Evolutionary conservation across 2,888 invertebrate species (phyloP).

Genomic region (Cephus runcator): DNA sequence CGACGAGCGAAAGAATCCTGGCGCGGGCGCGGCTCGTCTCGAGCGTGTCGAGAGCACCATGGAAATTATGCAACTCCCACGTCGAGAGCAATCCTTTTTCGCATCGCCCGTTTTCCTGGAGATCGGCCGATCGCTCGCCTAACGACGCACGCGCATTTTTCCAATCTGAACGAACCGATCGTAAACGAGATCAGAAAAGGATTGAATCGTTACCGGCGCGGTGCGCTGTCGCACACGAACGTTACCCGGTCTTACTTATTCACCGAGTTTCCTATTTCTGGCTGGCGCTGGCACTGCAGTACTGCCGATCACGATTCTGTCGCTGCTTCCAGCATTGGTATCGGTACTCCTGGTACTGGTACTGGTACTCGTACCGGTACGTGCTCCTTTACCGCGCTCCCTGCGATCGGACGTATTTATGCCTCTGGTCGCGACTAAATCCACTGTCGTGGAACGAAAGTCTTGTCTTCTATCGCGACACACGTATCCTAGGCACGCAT

Average conservation of each 20-base stretch:
- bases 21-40: constrained; percentile 1
- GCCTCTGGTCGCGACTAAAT: constrained; percentile 30
- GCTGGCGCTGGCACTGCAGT: background rate
- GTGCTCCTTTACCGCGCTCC: background rate
- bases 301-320: background rate
- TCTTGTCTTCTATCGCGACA: constrained; percentile 22
- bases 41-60: constrained; percentile 23
- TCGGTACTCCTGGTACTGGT: background rate
- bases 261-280: background rate
- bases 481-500: constrained; percentile 4
- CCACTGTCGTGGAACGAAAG: constrained; percentile 23
- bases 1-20: background rate
- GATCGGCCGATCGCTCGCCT: constrained; percentile 1
- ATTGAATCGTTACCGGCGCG: background rate
- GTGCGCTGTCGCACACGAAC: background rate
- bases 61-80: constrained; percentile 45
- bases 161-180: background rate
- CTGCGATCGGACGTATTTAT: constrained; percentile 27
- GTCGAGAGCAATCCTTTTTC: background rate
- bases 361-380: background rate
- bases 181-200: constrained; percentile 2
- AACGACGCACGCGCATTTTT: background rate
- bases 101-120: background rate
- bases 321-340: background rate
- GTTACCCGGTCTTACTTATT: background rate